Evolutionary conservation across 2,888 invertebrate species (phyloP), one percentile per base, ranked within the genome.

Genomic region (Zygogramma bicolorata): DNA sequence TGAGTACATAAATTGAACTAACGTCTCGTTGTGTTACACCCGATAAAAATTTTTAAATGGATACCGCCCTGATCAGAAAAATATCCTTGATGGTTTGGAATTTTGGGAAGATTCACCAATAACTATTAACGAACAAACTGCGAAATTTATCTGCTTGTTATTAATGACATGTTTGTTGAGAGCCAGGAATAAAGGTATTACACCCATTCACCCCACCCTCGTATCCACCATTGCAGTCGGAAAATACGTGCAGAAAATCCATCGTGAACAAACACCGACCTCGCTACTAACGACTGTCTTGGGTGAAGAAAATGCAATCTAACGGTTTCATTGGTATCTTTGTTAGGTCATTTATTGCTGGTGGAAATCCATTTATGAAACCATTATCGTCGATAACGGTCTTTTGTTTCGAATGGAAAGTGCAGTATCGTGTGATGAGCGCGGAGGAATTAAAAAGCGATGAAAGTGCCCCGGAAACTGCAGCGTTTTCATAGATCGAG

Each of bases 321-420:
- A 34, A 31, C 31, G 42, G 34, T 60, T 49, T 60, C 46, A 57
- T 49, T 68, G 68, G 63, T 65, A 65, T 65, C 63, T 46, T 31
- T 49, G 63, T 29, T 65, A 18, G 63, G 61, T 68, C 60, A 61
- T 25, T 68, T 61, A 59, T 68, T 20, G 31, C 38, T 61, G 68
- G 34, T 31, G 57, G 18, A 68, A 68, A 68, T 68, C 68, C 68
- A 68, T 68, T 68, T 68, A 68, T 68, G 53, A 38, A 62, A 62
- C 68, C 62, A 68, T 68, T 68, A 68, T 62, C 62, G 68, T 68
- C 61, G 61, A 68, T 68, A 68, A 68, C 49, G 18, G 29, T n/a
- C 38, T 53, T 53, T 61, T 22, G 53, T 68, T 68, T 53, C 57
- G 25, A 38, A 38, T 42, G 42, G 42, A 58, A 59, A 67, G 60